Evolutionary conservation across 2,113 vertebrate species (phyloP).

Genomic region (Stigmatopora nigra): DNA sequence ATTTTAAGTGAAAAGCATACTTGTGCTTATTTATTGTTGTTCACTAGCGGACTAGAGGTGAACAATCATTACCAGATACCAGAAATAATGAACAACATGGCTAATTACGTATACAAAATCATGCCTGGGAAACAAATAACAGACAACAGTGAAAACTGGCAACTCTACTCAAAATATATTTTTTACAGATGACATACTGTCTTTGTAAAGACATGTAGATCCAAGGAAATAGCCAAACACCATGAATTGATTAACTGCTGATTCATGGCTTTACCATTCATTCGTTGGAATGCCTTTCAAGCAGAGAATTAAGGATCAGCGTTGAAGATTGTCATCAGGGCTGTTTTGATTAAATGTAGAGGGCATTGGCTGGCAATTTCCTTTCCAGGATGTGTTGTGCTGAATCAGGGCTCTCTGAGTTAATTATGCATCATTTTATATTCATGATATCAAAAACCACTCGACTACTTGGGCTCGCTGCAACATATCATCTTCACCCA

Average conservation of each 20-base stretch:
- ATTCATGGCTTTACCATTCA: slow-evolving; percentile 11
- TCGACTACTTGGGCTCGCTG: slow-evolving; percentile 38
- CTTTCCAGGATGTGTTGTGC: slow-evolving; percentile 59
- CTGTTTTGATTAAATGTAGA: slow-evolving; percentile 50
- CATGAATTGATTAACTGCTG: slow-evolving; percentile 27
- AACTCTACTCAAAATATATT: background rate
- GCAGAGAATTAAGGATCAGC: slow-evolving; percentile 52
- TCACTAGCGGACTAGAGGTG: background rate
- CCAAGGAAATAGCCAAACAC: slow-evolving; percentile 23
- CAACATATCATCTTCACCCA: slow-evolving; percentile 21
- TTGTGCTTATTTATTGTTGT: background rate
- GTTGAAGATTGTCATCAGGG: slow-evolving; percentile 52
- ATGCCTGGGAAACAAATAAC: background rate
- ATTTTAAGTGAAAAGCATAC: background rate
- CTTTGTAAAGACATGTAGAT: slow-evolving; percentile 10
- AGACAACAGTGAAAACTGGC: background rate
- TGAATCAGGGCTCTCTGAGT: slow-evolving; percentile 54
- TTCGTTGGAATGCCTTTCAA: slow-evolving; percentile 40
- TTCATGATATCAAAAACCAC: slow-evolving; percentile 55
- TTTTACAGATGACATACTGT: background rate
- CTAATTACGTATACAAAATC: background rate
- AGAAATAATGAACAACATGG: background rate
- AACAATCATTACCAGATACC: background rate
- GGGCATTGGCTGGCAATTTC: slow-evolving; percentile 46
- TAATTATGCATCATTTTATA: slow-evolving; percentile 66